These are phyloP conservation scores for Aphelocoma coerulescens DNA, from an alignment of 2,113 vertebrate genomes.

Conservation along the genomic window DNA sequence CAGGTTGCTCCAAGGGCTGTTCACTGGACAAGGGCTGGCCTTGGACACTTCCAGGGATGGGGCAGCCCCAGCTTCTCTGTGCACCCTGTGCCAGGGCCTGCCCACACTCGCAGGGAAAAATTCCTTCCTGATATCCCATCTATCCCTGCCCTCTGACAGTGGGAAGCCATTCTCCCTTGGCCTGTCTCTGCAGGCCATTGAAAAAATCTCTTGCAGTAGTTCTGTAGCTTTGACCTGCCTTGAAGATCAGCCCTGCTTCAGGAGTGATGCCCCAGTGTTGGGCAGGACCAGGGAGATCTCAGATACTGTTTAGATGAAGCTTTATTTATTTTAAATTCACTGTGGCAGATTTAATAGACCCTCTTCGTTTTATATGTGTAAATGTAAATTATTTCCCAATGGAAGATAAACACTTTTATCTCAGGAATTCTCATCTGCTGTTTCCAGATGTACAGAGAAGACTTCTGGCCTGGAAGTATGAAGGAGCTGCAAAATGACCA, in stretches of 20 bases:
- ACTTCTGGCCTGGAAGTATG: background rate
- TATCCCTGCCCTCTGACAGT: background rate
- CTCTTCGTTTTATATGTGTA: background rate
- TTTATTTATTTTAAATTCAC: background rate
- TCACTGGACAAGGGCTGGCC: background rate
- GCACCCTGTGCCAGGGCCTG: background rate
- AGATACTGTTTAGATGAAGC: background rate
- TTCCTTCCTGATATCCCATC: background rate
- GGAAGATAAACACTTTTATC: background rate
- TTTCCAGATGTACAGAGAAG: background rate
- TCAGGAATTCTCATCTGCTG: background rate
- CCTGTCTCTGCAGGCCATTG: background rate
- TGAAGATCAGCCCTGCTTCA: background rate
- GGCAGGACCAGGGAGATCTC: background rate
- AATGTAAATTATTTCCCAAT: background rate
- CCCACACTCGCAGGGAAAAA: background rate
- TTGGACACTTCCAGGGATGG: background rate
- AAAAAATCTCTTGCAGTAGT: background rate
- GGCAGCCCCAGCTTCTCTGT: background rate
- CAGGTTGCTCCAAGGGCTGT: rapidly evolving
- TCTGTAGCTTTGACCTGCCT: background rate
- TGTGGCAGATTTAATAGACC: background rate
- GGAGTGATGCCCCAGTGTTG: background rate
- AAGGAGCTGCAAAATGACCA: background rate
- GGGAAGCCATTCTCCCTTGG: background rate